Conservation (phyloP, 2,888 invertebrate species). For the Drosophila cracens region DNA sequence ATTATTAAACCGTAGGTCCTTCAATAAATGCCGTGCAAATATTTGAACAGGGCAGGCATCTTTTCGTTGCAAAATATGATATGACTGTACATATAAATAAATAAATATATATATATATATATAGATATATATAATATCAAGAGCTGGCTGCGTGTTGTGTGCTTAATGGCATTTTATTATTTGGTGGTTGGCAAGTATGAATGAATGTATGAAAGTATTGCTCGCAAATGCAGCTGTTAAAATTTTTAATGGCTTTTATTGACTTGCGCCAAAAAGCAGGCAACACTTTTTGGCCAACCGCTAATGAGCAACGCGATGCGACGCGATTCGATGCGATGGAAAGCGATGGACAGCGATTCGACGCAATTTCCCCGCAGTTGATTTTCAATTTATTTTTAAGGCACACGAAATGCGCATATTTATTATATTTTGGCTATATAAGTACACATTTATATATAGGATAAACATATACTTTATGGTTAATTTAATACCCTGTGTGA, state of each 20-base stretch:
- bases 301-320: conserved; percentile 63
- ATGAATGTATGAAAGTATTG: conserved; percentile 7
- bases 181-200: conserved; percentile 1
- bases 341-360: conserved; percentile 15
- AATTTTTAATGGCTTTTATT: conserved; percentile 54
- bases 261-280: conserved; percentile 58
- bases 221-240: conserved; percentile 42
- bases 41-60: not conserved
- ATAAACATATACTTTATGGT: conserved; percentile 36
- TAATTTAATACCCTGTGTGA: conserved; percentile 18
- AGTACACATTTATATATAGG: not conserved
- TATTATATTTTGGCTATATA: conserved; percentile 45
- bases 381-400: conserved; percentile 75
- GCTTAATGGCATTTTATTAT: conserved; percentile 30
- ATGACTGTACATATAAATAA: conserved; percentile 5
- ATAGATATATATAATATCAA: not conserved
- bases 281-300: conserved; percentile 50
- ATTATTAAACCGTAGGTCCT: conserved; percentile 1
- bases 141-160: conserved; percentile 8
- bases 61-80: conserved; percentile 1
- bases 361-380: conserved; percentile 40
- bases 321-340: conserved; percentile 13
- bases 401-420: conserved; percentile 41
- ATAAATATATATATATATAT: not conserved
- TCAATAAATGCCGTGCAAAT: conserved; percentile 18